Evolutionary conservation across 2,113 vertebrate genomes (phyloP).

Genomic region (human (Homo sapiens)): DNA sequence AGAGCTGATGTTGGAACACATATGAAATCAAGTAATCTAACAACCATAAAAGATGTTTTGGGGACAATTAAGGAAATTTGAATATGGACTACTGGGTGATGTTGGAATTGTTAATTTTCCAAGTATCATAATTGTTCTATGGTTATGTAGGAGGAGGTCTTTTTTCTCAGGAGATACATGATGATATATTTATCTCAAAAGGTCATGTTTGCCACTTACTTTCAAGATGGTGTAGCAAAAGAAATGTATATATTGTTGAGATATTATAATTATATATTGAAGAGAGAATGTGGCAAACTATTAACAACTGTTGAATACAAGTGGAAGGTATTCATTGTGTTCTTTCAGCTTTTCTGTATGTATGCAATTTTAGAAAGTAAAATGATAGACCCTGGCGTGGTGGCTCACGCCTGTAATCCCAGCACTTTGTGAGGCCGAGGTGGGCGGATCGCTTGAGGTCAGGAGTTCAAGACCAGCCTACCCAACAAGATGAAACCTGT

Average conservation of each 20-base stretch:
- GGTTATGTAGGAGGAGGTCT: background rate
- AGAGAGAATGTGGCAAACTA: background rate
- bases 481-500: no score
- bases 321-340: background rate
- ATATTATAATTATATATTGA: background rate
- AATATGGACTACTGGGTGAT: background rate
- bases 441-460: no score
- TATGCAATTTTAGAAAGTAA: background rate
- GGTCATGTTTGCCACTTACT: background rate
- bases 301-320: background rate
- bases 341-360: background rate
- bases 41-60: background rate
- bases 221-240: background rate
- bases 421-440: no score
- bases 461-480: no score
- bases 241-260: background rate
- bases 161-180: background rate
- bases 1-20: background rate
- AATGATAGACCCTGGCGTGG: background rate
- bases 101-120: constrained; percentile 6
- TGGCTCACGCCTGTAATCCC: no score
- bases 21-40: background rate
- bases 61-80: background rate
- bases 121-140: background rate
- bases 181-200: background rate